phyloP scores from a whole-genome alignment of 2,888 invertebrate species.

The Diogma glabrata region DNA sequence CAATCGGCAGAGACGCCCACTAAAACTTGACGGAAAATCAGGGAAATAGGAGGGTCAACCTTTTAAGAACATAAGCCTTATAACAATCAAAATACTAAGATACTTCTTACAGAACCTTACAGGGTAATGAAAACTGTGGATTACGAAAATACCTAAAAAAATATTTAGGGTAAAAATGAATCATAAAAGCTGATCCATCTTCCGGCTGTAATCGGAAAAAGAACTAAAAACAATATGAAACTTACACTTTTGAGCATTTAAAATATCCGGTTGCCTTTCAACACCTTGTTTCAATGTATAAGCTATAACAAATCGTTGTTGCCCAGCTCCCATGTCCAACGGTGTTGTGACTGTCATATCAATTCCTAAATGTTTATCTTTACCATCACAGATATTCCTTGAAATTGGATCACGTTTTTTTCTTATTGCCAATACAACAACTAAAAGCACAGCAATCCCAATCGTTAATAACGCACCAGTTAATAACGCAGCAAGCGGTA shows the following conservation, averaged over 20 bases:
- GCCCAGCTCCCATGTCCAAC: constrained; percentile 67
- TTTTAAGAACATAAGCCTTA: too few species aligned
- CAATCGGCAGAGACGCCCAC: too few species aligned
- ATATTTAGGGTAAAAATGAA: neutral
- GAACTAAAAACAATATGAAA: constrained; percentile 20
- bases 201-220: too few species aligned
- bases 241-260: constrained; percentile 64
- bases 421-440: constrained; percentile 52
- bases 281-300: constrained; percentile 71
- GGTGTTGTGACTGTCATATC: constrained; percentile 42
- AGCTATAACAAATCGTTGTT: constrained; percentile 73
- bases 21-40: too few species aligned
- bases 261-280: constrained; percentile 64
- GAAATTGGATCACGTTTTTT: constrained; percentile 45
- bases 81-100: too few species aligned
- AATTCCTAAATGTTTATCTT: constrained; percentile 38
- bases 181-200: neutral
- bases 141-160: too few species aligned
- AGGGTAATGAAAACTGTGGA: too few species aligned
- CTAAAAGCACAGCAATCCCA: constrained; percentile 49
- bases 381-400: constrained; percentile 40
- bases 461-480: constrained; percentile 54
- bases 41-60: too few species aligned
- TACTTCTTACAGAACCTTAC: too few species aligned
- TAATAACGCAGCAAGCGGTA: constrained; percentile 58